A percentile compares a stretch with the other conserved stretches of the same genome.
Conservation (phyloP, 2,888 invertebrate genomes). For the Creontiades dilutus region DNA sequence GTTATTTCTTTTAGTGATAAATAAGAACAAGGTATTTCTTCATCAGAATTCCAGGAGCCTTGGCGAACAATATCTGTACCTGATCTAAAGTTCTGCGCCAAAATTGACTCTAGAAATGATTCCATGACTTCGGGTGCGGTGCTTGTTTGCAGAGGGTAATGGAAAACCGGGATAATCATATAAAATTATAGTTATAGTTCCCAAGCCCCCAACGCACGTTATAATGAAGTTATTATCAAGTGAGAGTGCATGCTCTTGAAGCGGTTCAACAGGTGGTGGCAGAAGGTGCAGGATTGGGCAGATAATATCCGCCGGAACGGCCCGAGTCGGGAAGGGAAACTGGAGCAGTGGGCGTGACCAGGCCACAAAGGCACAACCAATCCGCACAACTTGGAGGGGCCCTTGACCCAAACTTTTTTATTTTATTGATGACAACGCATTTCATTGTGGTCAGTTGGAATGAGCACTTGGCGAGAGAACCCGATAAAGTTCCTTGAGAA, state of each 20-base stretch:
- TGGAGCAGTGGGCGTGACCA: conserved; percentile 50
- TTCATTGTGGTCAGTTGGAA: neutral
- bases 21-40: no score
- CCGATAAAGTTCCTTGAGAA: neutral
- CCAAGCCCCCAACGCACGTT: no score
- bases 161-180: no score
- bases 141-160: no score
- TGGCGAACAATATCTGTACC: no score
- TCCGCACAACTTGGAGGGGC: conserved; percentile 5
- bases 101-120: no score
- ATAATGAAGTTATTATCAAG: neutral
- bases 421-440: neutral
- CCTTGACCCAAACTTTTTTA: neutral
- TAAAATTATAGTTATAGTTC: no score
- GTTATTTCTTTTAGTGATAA: no score
- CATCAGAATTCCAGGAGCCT: no score
- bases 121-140: no score
- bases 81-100: no score
- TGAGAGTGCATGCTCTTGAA: neutral
- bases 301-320: conserved; percentile 19
- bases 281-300: neutral
- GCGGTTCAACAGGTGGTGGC: neutral
- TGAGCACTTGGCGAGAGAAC: no score
- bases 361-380: conserved; percentile 28
- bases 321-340: neutral